These are phyloP conservation scores for Hypocryptadius cinnamomeus DNA, from an alignment of 2,113 vertebrate species.

Conservation along the genomic window DNA sequence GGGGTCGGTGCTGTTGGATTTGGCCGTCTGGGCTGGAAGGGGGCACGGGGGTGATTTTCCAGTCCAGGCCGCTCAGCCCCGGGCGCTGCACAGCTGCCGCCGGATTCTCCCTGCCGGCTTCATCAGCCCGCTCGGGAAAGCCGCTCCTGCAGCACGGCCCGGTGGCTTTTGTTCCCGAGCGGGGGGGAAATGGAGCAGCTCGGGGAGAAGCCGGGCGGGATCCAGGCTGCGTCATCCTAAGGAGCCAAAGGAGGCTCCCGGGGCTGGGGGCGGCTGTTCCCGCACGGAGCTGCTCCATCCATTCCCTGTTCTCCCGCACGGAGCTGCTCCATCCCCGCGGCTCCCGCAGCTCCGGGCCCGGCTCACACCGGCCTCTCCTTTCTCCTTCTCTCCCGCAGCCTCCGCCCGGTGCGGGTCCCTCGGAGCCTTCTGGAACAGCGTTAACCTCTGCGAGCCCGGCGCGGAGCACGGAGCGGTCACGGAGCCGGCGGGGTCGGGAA, in stretches of 20 bases:
- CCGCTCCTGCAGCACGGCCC: not conserved
- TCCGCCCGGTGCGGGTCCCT: not conserved
- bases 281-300: not conserved
- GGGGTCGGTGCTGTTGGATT: not conserved
- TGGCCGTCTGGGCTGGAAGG: not conserved
- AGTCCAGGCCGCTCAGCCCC: not conserved
- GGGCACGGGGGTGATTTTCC: not conserved
- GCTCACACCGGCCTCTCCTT: not conserved
- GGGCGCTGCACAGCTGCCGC: not conserved
- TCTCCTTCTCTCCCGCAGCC: not conserved
- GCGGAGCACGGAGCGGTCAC: not conserved
- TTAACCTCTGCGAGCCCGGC: not conserved
- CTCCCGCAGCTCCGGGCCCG: not conserved
- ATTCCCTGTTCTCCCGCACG: too few relatives aligned
- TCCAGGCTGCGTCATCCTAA: not conserved
- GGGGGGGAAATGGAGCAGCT: not conserved
- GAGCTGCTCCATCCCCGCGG: not conserved
- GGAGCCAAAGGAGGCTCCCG: not conserved
- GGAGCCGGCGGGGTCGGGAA: not conserved
- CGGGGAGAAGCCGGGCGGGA: not conserved
- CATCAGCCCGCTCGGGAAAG: not conserved
- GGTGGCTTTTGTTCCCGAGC: not conserved
- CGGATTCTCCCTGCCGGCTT: rapidly evolving
- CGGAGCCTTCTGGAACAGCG: constrained; percentile 23
- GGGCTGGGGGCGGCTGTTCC: not conserved